Conservation (phyloP, 1,140 invertebrate species). For the Asobara japonica region DNA sequence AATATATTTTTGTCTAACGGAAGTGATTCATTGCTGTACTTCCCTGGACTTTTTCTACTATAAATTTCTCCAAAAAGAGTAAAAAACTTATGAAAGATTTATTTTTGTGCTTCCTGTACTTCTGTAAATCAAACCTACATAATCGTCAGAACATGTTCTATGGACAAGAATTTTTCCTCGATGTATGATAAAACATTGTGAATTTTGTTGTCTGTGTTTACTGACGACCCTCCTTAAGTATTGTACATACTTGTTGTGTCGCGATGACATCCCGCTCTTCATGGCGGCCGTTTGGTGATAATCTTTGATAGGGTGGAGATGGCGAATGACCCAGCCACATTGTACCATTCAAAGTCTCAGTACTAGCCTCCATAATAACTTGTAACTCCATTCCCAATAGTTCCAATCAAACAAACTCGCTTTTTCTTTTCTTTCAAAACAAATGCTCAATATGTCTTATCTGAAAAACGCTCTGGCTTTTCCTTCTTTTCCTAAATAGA, state of each 20-base stretch:
- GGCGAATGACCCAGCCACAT: constrained; percentile 56
- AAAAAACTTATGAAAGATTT: too few relatives aligned
- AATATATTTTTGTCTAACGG: too few relatives aligned
- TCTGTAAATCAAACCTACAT: too few relatives aligned
- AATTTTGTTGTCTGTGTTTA: too few relatives aligned
- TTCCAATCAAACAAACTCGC: background rate
- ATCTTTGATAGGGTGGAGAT: constrained; percentile 57
- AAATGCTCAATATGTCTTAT: background rate
- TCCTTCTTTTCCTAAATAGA: background rate
- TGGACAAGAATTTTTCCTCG: too few relatives aligned
- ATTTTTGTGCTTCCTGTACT: too few relatives aligned
- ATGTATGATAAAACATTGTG: background rate
- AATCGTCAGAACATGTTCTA: too few relatives aligned
- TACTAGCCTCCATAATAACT: constrained; percentile 56
- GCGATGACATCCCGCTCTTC: constrained; percentile 50
- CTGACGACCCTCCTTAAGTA: background rate
- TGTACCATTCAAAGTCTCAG: constrained; percentile 51
- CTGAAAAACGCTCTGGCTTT: background rate
- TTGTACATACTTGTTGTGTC: constrained; percentile 55
- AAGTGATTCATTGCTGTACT: too few relatives aligned
- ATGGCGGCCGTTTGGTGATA: constrained; percentile 52
- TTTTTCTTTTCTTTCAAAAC: constrained; percentile 6
- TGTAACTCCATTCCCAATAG: constrained; percentile 54
- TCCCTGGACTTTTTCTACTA: too few relatives aligned
- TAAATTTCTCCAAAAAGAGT: too few relatives aligned